Conservation (phyloP, 2,113 vertebrate species). For the Gadus chalcogrammus region DNA sequence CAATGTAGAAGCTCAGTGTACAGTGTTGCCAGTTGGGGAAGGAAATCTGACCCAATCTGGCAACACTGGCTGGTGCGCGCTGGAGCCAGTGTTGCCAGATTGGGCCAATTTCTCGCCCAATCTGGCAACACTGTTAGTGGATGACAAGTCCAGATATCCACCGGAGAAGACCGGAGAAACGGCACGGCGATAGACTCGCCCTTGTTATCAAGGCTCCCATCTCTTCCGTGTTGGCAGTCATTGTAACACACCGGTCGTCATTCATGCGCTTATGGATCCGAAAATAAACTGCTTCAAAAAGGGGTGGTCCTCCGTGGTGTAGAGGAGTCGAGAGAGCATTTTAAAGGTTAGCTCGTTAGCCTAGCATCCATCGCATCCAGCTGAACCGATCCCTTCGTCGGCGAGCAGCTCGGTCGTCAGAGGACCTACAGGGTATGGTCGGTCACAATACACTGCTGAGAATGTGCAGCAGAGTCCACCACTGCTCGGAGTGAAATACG, state of each 20-base stretch:
- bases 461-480: conserved; percentile 4
- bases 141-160: background rate
- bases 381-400: background rate
- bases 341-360: conserved; percentile 56
- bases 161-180: background rate
- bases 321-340: conserved; percentile 10
- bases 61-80: no score
- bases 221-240: no score
- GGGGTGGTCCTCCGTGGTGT: background rate
- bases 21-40: no score
- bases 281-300: no score
- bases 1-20: background rate
- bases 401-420: background rate
- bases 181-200: no score
- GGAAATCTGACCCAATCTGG: no score
- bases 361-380: conserved; percentile 41
- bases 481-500: conserved; percentile 19
- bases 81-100: no score
- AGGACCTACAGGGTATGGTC: background rate
- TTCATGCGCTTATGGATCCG: no score
- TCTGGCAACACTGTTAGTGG: no score
- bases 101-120: no score
- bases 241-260: no score
- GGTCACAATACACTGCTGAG: background rate
- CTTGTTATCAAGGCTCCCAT: no score